A percentile compares a stretch with the other conserved stretches of the same genome.
phyloP scores from a whole-genome alignment of 2,113 vertebrate species.

The Psilopsiagon aymara region DNA sequence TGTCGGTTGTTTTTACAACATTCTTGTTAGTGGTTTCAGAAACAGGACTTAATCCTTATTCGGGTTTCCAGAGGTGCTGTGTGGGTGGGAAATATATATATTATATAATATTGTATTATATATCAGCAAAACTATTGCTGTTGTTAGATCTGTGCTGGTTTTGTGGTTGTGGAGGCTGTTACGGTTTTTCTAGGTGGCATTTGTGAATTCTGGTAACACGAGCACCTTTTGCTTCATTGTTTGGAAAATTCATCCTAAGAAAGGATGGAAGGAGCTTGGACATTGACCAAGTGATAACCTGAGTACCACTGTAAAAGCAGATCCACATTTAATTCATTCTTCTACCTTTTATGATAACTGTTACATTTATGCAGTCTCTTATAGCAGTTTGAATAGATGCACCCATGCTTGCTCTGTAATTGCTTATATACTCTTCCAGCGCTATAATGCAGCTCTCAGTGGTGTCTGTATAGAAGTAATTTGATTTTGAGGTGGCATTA shows the following conservation, averaged over 20 bases:
- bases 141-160: not conserved
- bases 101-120: too few species aligned
- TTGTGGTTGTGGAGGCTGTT: not conserved
- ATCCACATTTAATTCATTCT: not conserved
- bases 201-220: not conserved
- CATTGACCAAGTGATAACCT: not conserved
- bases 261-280: not conserved
- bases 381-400: not conserved
- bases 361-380: not conserved
- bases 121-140: not conserved
- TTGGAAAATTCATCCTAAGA: not conserved
- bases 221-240: not conserved
- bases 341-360: not conserved
- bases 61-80: not conserved
- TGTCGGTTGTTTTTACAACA: not conserved
- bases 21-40: not conserved
- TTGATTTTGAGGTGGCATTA: not conserved
- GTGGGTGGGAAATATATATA: not conserved
- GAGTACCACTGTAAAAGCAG: not conserved
- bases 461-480: not conserved
- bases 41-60: not conserved
- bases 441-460: not conserved
- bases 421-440: not conserved
- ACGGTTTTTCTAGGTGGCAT: not conserved
- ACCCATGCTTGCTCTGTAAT: not conserved